Evolutionary conservation across 1,140 invertebrate species (phyloP).

Genomic region (Magallana angulata): DNA sequence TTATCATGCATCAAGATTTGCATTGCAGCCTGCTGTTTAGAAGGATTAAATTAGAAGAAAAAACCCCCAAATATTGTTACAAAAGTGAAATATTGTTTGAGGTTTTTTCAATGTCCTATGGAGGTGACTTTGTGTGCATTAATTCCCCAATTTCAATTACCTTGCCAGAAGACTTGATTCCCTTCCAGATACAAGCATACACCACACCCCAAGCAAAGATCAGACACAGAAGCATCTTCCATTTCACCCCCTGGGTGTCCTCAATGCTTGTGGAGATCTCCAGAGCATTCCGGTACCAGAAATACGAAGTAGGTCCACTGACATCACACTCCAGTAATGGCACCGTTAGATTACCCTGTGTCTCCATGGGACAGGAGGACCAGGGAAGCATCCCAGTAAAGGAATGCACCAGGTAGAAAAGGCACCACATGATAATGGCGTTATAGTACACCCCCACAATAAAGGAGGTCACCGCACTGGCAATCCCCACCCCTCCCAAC

Average conservation of each 20-base stretch:
- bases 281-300: constrained; percentile 73
- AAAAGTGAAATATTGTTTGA: too few species aligned
- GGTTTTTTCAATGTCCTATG: too few species aligned
- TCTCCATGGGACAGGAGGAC: constrained; percentile 87
- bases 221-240: constrained; percentile 93
- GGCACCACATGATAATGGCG: constrained; percentile 97
- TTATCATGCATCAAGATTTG: too few species aligned
- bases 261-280: constrained; percentile 81
- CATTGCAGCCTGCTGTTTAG: too few species aligned
- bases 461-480: constrained; percentile 96
- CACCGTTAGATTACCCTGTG: constrained; percentile 60
- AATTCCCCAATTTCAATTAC: constrained; percentile 77
- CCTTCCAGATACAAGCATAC: constrained; percentile 98
- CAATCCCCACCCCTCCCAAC: constrained; percentile 91
- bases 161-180: constrained; percentile 97
- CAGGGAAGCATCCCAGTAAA: constrained; percentile 87
- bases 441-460: constrained; percentile 99
- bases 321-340: constrained; percentile 69
- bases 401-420: constrained; percentile 89
- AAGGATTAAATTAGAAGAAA: too few species aligned
- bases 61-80: too few species aligned
- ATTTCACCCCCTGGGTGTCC: constrained; percentile 85
- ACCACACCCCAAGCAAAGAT: constrained; percentile 95
- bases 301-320: constrained; percentile 72
- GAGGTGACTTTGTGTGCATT: not conserved